Evolutionary conservation across 2,797 vertebrate species (phyloP).

Genomic region (Mormyrops attenuatus): DNA sequence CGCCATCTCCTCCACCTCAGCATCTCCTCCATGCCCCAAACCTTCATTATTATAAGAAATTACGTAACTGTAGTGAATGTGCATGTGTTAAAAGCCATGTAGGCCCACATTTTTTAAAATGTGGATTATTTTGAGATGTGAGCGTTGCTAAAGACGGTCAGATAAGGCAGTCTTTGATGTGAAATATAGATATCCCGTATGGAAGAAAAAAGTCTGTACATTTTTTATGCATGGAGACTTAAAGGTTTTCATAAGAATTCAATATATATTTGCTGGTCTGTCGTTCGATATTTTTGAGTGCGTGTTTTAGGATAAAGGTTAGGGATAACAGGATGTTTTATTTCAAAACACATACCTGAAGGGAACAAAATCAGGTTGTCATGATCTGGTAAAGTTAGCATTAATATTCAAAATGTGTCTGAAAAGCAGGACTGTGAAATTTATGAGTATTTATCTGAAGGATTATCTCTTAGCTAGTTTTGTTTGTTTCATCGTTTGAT

Average conservation of each 20-base stretch:
- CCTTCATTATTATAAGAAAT: background rate
- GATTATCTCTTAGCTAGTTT: constrained; percentile 2
- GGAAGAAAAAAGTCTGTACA: background rate
- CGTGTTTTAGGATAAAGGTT: background rate
- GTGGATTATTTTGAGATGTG: background rate
- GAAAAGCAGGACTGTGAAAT: background rate
- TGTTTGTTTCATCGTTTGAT: constrained; percentile 13
- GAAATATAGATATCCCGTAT: background rate
- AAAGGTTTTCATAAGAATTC: background rate
- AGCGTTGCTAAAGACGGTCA: background rate
- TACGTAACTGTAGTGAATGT: background rate
- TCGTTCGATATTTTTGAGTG: background rate
- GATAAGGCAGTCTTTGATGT: background rate
- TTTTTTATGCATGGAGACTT: background rate
- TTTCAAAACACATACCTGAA: background rate
- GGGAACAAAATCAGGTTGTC: background rate
- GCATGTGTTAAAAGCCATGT: background rate
- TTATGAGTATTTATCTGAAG: constrained; percentile 15
- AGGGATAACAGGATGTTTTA: background rate
- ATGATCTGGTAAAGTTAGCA: background rate
- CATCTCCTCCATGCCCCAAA: background rate
- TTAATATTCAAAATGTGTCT: background rate
- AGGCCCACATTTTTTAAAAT: background rate
- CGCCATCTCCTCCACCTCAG: background rate
- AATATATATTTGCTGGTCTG: background rate